Base-by-base conservation (phyloP, 1,140 invertebrate species). In the Harlomillsia oculata region DNA sequence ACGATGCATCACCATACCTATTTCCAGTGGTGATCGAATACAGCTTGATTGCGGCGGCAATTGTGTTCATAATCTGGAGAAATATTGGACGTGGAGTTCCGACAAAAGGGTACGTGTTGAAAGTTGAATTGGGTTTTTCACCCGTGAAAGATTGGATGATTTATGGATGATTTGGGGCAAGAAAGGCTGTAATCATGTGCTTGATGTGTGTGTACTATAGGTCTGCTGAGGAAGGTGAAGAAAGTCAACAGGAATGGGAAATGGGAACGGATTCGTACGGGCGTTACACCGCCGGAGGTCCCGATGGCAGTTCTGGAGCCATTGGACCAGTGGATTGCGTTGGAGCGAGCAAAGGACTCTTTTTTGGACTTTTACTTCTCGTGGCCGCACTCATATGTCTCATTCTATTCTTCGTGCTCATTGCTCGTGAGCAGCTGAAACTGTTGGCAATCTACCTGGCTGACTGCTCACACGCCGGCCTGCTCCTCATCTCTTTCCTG, bases 1-100 rank as follows among this genome's bases (percentile, higher is more conserved):
- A 87, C 61, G 87, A 92, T 67, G 85, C 89, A 2, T 87, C 88
- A 5, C 90, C 91, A 1, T 96, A 92, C 71, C 76, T 97, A 20
- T 97, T 89, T 73, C 93, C 92, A 1, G 94, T 94, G 71, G 96
- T 96, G 63, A 92, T 97, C 67, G 91, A 97, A 71, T 97, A 97
- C 72, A 93, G 90, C 56, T 74, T 98, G 40, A 96, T 98, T 69
- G 92, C 90, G 18, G 93, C 94, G 21, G 92, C 93, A 45, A 89
- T 98, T 21, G 85, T 97, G 66, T 97, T 95, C 71, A 89, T 97
- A 39, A 96, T 97, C 83, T 97, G 92, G 92, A 87, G 87, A 68
- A 89, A 92, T 72, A 93, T 95, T 71, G 88, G 89, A 32, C 80
- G 85, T 64, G 83, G 87, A 28, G 55, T 59, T n/a, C 64, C 60